Evolutionary conservation across 2,888 invertebrate species (phyloP), one percentile per base, ranked within the genome.

Genomic region (Cryptocephalus moraei): DNA sequence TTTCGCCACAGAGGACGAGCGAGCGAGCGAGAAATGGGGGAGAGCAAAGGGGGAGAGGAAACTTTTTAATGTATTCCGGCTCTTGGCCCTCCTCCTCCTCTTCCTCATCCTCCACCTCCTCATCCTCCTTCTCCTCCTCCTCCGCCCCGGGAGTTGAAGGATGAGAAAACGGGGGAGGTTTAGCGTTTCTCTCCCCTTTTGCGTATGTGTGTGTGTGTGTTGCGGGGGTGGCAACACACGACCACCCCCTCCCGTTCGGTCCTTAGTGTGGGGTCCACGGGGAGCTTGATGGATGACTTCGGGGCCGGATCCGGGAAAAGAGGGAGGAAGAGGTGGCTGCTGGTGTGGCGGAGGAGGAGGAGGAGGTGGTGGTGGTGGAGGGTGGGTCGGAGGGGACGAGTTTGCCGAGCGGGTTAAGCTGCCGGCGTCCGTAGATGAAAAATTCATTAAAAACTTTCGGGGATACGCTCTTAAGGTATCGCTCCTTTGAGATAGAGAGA

Each of bases 271-370:
- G 60, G 63, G 61, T 57, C 61, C 57, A 57, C 56, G 60, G 68
- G 67, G 65, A 61, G 65, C 65, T 66, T 70, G 70, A 70, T 70
- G 69, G 68, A 70, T 69, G 69, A 70, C 70, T 69, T 69, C 66
- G 61, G 69, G 67, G 68, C 61, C 12, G 22, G 22, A 22, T 22
- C 22, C 22, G 22, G 22, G 22, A 22, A 22, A 22, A 22, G 22
- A 22, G 22, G 22, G 22, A 22, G 22, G 22, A 22, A 22, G 22
- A 22, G 22, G 22, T 22, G 22, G 22, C 22, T n/a, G n/a, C n/a
- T n/a, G n/a, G n/a, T n/a, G n/a, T n/a, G 22, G 22, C 2, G 22
- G 22, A 22, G 22, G 22, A 22, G 22, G 22, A 22, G 2, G 22
- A 6, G 22, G 22, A 22, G 3, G 22, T 22, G 3, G 22, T 2